Conservation (phyloP, 2,113 vertebrate species). For the Erythrolamprus reginae region DNA sequence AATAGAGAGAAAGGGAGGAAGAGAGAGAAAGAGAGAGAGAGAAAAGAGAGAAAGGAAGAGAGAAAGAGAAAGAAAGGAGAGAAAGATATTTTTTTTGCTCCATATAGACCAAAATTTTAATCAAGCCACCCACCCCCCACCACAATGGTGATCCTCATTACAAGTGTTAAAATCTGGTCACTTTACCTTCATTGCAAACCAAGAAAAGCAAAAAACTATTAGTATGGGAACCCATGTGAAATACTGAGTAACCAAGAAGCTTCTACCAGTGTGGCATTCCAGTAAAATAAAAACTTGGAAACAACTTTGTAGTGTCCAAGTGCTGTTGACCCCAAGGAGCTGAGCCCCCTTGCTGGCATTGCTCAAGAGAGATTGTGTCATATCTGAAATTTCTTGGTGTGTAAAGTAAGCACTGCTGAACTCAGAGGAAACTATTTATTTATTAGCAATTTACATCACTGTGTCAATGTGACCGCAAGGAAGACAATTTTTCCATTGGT, state of each 20-base stretch:
- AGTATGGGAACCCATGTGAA: neutral
- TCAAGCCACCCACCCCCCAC: too few species aligned
- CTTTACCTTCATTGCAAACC: too few species aligned
- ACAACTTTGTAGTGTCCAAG: neutral
- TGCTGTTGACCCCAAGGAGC: neutral
- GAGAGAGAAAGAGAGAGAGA: neutral
- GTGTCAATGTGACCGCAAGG: neutral
- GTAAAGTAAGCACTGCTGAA: neutral
- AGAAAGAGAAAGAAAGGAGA: fast-evolving
- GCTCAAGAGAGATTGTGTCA: neutral
- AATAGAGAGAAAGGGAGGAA: fast-evolving
- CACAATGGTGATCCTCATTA: too few species aligned
- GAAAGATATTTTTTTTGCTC: too few species aligned
- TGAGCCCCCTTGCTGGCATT: slow-evolving; percentile 40
- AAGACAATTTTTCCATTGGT: neutral
- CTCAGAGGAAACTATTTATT: neutral
- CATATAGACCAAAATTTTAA: too few species aligned
- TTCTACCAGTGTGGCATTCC: slow-evolving; percentile 13
- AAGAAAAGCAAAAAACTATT: neutral
- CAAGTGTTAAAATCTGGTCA: too few species aligned
- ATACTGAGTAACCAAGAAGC: neutral
- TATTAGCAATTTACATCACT: neutral
- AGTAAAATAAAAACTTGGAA: slow-evolving; percentile 9
- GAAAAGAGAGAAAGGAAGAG: too few species aligned
- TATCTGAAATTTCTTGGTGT: neutral